Evolutionary conservation across 2,113 vertebrate species (phyloP), one percentile per base, ranked within the genome.

Genomic region (Pterocles orientalis): DNA sequence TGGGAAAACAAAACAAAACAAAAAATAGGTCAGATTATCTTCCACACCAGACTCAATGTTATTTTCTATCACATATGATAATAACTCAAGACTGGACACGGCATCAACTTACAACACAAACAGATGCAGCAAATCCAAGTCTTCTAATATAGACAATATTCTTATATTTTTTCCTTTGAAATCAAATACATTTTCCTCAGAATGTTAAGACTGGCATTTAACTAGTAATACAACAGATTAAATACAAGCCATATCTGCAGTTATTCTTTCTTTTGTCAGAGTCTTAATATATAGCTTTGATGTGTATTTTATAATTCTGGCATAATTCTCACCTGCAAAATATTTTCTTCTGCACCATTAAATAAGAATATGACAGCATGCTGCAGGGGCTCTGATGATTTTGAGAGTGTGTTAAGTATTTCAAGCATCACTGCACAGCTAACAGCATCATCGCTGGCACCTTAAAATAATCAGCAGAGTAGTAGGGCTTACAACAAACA

Each of bases 351-450:
- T 12, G 99, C 99, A n/a, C 99, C 99, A 48, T 99, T 99, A 95
- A 99, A 99, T 90, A 99, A 98, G 96, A 99, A 99, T 95, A 99
- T 97, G 20, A 99, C 97, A 24, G 99, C 99, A 50, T 99, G 99
- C 39, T 95, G 98, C 68, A 99, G 98, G 70, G 98, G 97, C 23
- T 98, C 98, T 24, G 99, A 97, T 65, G 98, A 98, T 68, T 98
- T 98, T 58, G 99, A 98, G 89, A 99, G 95, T 6, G 98, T 98
- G 17, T 98, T 98, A 75, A 99, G 98, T 95, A 99, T 99, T 97
- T 99, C 99, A 94, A 99, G 97, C 99, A 99, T 99, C 92, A 99
- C 99, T 11, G 99, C 99, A 68, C 99, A 99, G 97, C 99, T 99
- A 80, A 99, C 99, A 20, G 99, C 99, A 82, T 99, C 99, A 81